phyloP scores from a whole-genome alignment of 2,797 vertebrate species.

The Manis pentadactyla region DNA sequence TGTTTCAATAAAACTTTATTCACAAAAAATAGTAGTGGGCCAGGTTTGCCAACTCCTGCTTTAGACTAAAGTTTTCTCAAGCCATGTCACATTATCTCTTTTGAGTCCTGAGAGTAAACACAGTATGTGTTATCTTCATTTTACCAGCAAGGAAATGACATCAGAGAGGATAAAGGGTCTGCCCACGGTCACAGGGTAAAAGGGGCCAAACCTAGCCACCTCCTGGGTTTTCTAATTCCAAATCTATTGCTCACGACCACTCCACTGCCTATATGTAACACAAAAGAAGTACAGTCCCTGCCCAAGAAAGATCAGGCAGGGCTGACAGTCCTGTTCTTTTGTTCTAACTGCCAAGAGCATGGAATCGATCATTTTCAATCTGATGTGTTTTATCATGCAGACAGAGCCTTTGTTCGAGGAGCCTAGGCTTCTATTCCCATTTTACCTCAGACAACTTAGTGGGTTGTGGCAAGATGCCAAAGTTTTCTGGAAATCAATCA shows the following conservation, averaged over 20 bases:
- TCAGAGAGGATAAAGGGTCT: neutral
- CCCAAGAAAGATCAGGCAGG: slow-evolving; percentile 5
- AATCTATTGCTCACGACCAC: neutral
- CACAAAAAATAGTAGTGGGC: neutral
- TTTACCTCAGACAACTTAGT: neutral
- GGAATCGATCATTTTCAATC: slow-evolving; percentile 4
- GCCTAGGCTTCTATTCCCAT: neutral
- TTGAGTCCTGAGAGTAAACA: neutral
- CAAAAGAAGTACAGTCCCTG: neutral
- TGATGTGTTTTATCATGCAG: slow-evolving; percentile 5
- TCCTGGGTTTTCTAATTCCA: neutral
- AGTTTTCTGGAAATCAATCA: neutral
- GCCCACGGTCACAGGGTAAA: neutral
- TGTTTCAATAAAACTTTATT: slow-evolving; percentile 18
- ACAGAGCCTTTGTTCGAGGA: neutral
- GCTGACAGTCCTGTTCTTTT: slow-evolving; percentile 27
- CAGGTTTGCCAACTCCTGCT: neutral
- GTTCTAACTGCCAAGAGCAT: neutral
- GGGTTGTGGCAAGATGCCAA: neutral
- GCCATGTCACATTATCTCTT: neutral
- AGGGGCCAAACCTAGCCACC: neutral
- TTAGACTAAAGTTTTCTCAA: neutral
- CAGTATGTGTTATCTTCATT: neutral
- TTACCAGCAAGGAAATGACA: neutral
- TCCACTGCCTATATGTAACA: neutral